Conservation (phyloP, 2,888 invertebrate genomes). For the Lobophora halterata region DNA sequence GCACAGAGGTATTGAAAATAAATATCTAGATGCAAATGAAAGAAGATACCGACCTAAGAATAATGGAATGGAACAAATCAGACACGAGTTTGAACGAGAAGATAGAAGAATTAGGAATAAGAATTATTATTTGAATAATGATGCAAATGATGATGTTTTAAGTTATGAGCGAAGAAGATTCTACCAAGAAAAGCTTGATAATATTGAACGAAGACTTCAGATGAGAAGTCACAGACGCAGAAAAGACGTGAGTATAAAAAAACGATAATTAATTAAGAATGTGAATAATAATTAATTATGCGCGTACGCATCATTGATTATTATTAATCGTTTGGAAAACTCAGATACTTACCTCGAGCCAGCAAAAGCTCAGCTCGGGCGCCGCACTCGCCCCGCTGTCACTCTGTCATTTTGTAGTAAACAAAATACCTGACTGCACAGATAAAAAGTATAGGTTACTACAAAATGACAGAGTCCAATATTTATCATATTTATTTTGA, state of each 20-base stretch:
- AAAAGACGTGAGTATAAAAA: conserved; percentile 35
- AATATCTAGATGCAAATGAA: conserved; percentile 1
- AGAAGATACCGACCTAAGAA: background rate
- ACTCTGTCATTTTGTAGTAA: no score
- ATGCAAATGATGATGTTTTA: conserved; percentile 37
- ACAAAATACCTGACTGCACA: no score
- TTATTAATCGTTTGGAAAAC: no score
- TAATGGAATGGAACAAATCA: conserved; percentile 1
- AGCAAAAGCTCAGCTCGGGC: no score
- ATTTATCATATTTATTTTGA: no score
- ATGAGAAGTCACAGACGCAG: conserved; percentile 31
- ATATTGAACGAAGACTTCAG: conserved; percentile 45
- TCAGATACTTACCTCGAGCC: no score
- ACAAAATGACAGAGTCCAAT: no score
- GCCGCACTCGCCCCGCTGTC: no score
- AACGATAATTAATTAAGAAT: conserved; percentile 1
- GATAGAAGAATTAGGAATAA: conserved; percentile 18
- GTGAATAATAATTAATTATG: no score
- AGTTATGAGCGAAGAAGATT: conserved; percentile 51
- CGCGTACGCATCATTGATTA: no score
- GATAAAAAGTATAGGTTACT: no score
- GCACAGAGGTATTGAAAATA: conserved; percentile 2
- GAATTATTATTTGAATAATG: conserved; percentile 21
- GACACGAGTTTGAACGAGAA: conserved; percentile 1
- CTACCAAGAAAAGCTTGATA: conserved; percentile 58